Conservation (phyloP, 2,113 vertebrate genomes). For the Muscicapa adusta region DNA sequence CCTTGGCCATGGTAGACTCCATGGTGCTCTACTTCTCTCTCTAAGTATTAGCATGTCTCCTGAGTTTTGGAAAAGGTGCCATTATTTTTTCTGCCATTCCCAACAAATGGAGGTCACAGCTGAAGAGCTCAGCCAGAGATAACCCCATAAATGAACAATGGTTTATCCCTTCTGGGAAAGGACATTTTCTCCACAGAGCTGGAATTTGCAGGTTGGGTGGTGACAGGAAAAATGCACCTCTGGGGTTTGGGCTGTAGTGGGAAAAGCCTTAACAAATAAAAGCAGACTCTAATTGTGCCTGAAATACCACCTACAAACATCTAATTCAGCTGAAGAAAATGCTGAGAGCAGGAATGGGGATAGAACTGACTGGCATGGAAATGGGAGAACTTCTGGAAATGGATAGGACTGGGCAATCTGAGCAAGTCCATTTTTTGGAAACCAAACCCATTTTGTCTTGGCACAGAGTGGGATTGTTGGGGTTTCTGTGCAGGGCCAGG, state of each 20-base stretch:
- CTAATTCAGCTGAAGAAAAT: background rate
- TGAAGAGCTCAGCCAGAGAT: background rate
- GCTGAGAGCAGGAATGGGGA: background rate
- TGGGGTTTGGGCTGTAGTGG: background rate
- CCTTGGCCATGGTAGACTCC: background rate
- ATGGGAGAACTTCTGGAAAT: background rate
- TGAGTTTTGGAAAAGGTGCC: background rate
- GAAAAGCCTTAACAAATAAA: background rate
- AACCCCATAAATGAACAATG: fast-evolving
- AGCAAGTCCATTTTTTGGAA: background rate
- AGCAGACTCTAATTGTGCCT: background rate
- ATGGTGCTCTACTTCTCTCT: background rate
- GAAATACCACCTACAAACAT: background rate
- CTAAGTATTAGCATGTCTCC: fast-evolving
- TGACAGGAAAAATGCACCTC: background rate
- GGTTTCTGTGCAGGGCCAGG: background rate
- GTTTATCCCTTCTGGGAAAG: background rate
- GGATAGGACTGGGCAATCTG: fast-evolving
- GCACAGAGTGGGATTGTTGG: background rate
- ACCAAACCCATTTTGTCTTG: background rate
- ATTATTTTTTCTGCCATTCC: background rate
- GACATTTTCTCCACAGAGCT: background rate
- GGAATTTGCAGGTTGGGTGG: background rate
- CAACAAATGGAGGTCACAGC: background rate
- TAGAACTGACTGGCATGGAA: background rate